These are phyloP conservation scores for Myiozetetes cayanensis DNA, from an alignment of 2,113 vertebrate genomes.

Conservation along the genomic window DNA sequence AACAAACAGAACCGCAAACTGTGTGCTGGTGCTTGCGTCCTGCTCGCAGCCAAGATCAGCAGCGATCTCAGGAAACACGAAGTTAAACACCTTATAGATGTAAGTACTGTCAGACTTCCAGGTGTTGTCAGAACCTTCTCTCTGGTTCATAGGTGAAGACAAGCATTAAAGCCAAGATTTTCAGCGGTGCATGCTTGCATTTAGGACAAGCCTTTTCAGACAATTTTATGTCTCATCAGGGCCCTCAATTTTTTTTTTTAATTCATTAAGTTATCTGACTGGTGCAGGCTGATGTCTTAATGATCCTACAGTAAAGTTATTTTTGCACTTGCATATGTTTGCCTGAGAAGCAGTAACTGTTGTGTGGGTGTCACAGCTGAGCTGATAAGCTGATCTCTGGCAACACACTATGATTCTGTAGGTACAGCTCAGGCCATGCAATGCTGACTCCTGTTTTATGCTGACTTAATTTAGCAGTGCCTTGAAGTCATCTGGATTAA, in stretches of 20 bases:
- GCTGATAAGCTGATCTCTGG: neutral
- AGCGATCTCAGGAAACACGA: constrained; percentile 94
- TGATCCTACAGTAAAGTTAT: neutral
- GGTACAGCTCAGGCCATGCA: neutral
- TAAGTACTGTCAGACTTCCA: constrained; percentile 67
- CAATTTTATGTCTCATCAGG: neutral
- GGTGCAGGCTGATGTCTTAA: neutral
- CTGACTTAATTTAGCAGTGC: neutral
- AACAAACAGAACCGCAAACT: constrained; percentile 98
- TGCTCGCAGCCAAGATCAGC: constrained; percentile 97
- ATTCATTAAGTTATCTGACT: neutral
- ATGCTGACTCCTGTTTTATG: neutral
- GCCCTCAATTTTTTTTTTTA: neutral
- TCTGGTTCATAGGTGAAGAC: neutral
- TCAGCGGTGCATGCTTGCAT: neutral
- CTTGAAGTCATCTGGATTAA: neutral
- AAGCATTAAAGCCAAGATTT: neutral
- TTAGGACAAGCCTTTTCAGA: neutral
- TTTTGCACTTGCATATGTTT: neutral
- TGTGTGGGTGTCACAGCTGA: constrained; percentile 9
- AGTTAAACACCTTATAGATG: constrained; percentile 95
- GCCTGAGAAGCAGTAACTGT: neutral
- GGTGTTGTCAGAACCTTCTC: neutral
- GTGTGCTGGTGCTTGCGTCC: constrained; percentile 91
- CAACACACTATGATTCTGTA: neutral